Evolutionary conservation across 2,113 vertebrate species (phyloP), one percentile per base, ranked within the genome.

Genomic region (Cyprinodon variegatus): DNA sequence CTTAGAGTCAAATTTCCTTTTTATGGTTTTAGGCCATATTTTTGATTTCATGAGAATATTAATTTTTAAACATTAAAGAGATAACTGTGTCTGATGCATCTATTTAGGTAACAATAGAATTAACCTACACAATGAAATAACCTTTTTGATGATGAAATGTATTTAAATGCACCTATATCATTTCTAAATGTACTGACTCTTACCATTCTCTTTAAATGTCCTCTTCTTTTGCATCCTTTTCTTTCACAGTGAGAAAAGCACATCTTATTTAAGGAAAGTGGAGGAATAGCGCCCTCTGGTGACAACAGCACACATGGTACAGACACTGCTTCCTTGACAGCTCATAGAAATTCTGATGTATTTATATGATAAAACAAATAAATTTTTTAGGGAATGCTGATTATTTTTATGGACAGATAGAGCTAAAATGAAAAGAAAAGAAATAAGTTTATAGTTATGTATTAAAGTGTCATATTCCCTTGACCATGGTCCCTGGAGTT

Each of bases 271-370:
- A 68, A 66, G 7, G 65, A 50, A 82, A 70, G 11, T 81, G 65
- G 39, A 29, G 64, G 4, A 13, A 64, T 29, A 6, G 83, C 75
- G 79, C 90, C 91, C 88, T 84, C 90, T 93, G 87, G 48, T 59
- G 70, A 0, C 22, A 12, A 36, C 20, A 46, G 36, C 53, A 4
- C 14, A 50, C 29, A 29, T 29, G 29, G 29, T 62, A 50, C 22
- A 39, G 7, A 7, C 3, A 11, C 22, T 10, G 13, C 7, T 9
- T 20, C 50, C 41, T 9, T 41, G 29, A 29, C 3, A 41, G 9
- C 41, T 41, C 41, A 9, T 41, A 6, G 41, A 41, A 41, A 41
- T 9, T 6, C 5, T 41, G 41, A 41, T 41, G 9, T 41, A 41
- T 6, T 41, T 41, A 9, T 4, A 9, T 41, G 41, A 41, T 9